Base-by-base conservation (phyloP, 2,888 invertebrate genomes). In the Nesidiocoris tenuis region DNA sequence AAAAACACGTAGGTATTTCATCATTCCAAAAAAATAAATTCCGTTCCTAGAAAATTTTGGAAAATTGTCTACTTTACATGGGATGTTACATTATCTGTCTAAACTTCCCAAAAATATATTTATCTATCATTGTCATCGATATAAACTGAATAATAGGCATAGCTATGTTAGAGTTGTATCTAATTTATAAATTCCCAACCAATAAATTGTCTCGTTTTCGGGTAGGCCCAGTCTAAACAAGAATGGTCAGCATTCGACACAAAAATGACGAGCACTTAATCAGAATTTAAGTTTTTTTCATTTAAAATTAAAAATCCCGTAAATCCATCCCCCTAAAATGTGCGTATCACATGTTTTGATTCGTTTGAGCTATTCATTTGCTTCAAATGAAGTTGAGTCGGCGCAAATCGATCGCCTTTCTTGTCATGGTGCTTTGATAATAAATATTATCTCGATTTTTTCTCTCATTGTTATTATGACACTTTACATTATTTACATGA, bases 401-500 rank as follows among this genome's bases (percentile, higher is more conserved):
- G 19, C 16, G 22, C 1, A 2, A 39, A 66, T n/a, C 9, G 17
- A 18, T 22, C 63, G 19, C 19, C 18, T 75, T 65, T 66, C 66
- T 66, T 75, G 65, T 66, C 9, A 66, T 59, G 19, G 25, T 59
- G 65, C 65, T 56, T 24, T 66, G 74, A 75, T 66, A 75, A 75
- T 75, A 75, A 75, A 75, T 39, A 39, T 75, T 61, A 75, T 75
- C 66, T 25, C 61, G 72, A 18, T 16, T 3, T 59, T 59, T 18
- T n/a, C n/a, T n/a, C 2, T 18, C 59, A 18, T 18, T 72, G 39
- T 23, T 7, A 25, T 61, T 72, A 77, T 77, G 77, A 77, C 77
- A 77, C 77, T 75, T 77, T 77, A 77, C 75, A 77, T 66, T 77
- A 77, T 76, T 55, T 77, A 77, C 77, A 77, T 68, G 56, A 39